Evolutionary conservation across 2,888 invertebrate genomes (phyloP).

Genomic region (Ectemnius cavifrons): DNA sequence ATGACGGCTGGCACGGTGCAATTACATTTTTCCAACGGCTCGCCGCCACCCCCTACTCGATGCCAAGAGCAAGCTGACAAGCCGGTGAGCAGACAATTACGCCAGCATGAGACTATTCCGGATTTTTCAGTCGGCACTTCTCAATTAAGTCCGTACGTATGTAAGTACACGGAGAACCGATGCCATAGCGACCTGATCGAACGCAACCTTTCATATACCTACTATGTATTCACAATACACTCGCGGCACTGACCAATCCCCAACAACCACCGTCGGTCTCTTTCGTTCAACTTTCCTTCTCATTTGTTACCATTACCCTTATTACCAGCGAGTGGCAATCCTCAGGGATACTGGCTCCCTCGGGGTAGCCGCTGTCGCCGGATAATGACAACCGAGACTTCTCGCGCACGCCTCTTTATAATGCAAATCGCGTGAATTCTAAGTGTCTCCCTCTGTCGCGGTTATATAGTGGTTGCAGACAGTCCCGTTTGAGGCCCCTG

Average conservation of each 20-base stretch:
- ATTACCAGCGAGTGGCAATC: slow-evolving; percentile 39
- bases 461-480: neutral
- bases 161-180: neutral
- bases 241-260: slow-evolving; percentile 5
- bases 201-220: slow-evolving; percentile 22
- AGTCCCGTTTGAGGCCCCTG: neutral
- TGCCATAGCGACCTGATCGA: slow-evolving; percentile 16
- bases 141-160: slow-evolving; percentile 40
- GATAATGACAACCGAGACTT: slow-evolving; percentile 62
- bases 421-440: slow-evolving; percentile 63
- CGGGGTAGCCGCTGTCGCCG: slow-evolving; percentile 39
- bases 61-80: slow-evolving; percentile 27
- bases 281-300: slow-evolving; percentile 45
- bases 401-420: slow-evolving; percentile 40
- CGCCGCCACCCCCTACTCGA: slow-evolving; percentile 20
- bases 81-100: slow-evolving; percentile 31
- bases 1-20: slow-evolving; percentile 15
- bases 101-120: slow-evolving; percentile 36
- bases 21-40: slow-evolving; percentile 14
- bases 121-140: slow-evolving; percentile 32
- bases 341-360: slow-evolving; percentile 11
- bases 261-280: too few relatives aligned
- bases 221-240: slow-evolving; percentile 21
- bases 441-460: neutral
- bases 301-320: slow-evolving; percentile 55